phyloP scores from a whole-genome alignment of 2,888 invertebrate genomes.

The Podabrus alpinus region DNA sequence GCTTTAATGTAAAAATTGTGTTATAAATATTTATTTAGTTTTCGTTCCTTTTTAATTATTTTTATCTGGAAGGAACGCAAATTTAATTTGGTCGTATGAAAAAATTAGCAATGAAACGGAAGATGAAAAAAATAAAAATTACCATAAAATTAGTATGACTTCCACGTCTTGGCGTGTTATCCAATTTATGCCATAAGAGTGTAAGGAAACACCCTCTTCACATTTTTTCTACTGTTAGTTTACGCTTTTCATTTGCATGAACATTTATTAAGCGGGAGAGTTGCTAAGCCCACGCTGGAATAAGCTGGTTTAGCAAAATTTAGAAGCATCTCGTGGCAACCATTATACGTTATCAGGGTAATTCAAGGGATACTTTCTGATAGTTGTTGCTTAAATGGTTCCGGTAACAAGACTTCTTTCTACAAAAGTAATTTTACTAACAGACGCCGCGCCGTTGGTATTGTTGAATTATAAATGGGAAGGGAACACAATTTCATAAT shows the following conservation, averaged over 20 bases:
- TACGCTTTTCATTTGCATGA: conserved; percentile 52
- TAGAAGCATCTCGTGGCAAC: conserved; percentile 50
- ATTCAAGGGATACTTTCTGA: conserved; percentile 47
- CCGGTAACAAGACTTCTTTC: conserved; percentile 47
- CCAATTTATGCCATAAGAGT: conserved; percentile 34
- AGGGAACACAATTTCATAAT: conserved; percentile 23
- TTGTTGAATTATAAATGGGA: conserved; percentile 28
- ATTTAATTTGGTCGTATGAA: neutral
- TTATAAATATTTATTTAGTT: conserved; percentile 27
- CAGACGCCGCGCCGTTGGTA: conserved; percentile 26
- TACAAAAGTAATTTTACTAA: conserved; percentile 46
- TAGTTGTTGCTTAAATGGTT: conserved; percentile 50
- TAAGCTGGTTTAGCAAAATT: conserved; percentile 51
- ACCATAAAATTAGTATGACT: conserved; percentile 27
- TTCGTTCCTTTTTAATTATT: neutral
- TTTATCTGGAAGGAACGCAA: neutral
- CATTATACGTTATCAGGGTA: conserved; percentile 53
- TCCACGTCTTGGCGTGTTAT: conserved; percentile 34
- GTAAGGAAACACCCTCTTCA: conserved; percentile 42
- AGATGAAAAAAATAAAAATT: conserved; percentile 5
- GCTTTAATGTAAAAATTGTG: conserved; percentile 18
- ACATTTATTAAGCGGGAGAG: conserved; percentile 46
- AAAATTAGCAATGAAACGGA: neutral
- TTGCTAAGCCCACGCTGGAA: conserved; percentile 39
- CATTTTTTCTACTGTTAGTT: conserved; percentile 39